A percentile compares a stretch with the other conserved stretches of the same genome.
These are phyloP conservation scores for Nemotelus nigrinus DNA, from an alignment of 2,888 invertebrate species.

Conservation along the genomic window DNA sequence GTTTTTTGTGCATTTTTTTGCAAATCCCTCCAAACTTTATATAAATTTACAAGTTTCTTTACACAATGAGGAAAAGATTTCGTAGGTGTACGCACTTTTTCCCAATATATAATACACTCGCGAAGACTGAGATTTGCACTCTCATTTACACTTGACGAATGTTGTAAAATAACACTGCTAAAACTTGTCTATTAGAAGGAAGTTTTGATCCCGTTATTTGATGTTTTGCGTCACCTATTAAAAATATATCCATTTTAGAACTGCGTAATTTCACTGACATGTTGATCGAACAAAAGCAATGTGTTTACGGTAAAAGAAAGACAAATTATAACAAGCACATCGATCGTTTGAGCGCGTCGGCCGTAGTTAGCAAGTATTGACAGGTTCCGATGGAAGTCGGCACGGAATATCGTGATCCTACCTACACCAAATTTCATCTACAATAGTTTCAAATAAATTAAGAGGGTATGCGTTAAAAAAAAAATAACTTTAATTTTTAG, in stretches of 20 bases:
- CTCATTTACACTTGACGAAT: too few relatives aligned
- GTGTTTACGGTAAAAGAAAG: slow-evolving; percentile 13
- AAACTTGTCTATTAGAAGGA: background rate
- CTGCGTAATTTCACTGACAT: slow-evolving; percentile 8
- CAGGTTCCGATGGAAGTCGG: background rate
- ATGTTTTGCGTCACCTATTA: slow-evolving; percentile 4
- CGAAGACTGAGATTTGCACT: too few relatives aligned
- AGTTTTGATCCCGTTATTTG: slow-evolving; percentile 1
- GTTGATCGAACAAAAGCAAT: slow-evolving; percentile 3
- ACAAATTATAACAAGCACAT: slow-evolving; percentile 8
- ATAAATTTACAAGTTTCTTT: too few relatives aligned
- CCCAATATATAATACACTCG: too few relatives aligned
- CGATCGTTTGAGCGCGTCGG: background rate
- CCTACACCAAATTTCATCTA: slow-evolving; percentile 17
- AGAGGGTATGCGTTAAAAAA: slow-evolving; percentile 1
- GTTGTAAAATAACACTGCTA: too few relatives aligned
- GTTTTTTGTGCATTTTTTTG: background rate
- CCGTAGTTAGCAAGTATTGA: slow-evolving; percentile 13
- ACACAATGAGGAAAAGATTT: too few relatives aligned
- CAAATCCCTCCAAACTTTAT: too few relatives aligned
- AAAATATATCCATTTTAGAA: slow-evolving; percentile 19
- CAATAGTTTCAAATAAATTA: background rate
- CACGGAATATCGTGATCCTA: background rate
- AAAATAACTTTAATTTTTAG: slow-evolving; percentile 11
- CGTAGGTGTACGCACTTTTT: too few relatives aligned